Base-by-base conservation (phyloP, 2,888 invertebrate genomes). In the Eupithecia inturbata region DNA sequence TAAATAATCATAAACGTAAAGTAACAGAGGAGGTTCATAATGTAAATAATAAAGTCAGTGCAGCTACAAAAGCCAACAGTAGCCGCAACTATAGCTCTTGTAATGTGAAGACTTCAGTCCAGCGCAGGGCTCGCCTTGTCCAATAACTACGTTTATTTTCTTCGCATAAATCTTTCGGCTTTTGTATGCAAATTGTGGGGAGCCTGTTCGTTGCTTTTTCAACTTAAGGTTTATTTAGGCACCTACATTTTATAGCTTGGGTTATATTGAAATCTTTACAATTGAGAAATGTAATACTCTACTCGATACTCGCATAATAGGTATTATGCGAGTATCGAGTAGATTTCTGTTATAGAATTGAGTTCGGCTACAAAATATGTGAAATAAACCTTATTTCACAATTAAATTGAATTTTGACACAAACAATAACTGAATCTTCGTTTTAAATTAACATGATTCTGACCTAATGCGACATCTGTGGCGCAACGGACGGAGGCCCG, bases 131-230 rank as follows among this genome's bases (percentile, higher is more conserved):
- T 71, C 71, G 76, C 70, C 69, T 82, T 84, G 85, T 85, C 82
- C 86, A 87, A 89, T 88, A 88, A 89, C 88, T 87, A 85, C 85
- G 82, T 83, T 82, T 84, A 84, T 86, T 88, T 87, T 86, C 85
- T 73, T 71, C 76, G 71, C 76, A 76, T 76, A 76, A 76, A 76
- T 76, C 76, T 76, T 76, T 73, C 82, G 83, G 81, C 82, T 88
- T 89, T 90, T 89, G 90, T 90, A 89, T 89, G 89, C 87, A 87
- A 86, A 90, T 89, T 83, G 79, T 79, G 78, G 79, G 82, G 79
- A 81, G 82, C 82, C 78, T 84, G 84, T 85, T 85, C 83, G 84
- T 81, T 82, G 80, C 75, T 74, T 72, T 70, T 73, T 41, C 28
- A 70, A 62, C 62, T 70, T 60, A 26, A 45, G 31, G 69, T 41